Evolutionary conservation across 2,888 invertebrate genomes (phyloP), one percentile per base, ranked within the genome.

Genomic region (Leucophenga maculata): DNA sequence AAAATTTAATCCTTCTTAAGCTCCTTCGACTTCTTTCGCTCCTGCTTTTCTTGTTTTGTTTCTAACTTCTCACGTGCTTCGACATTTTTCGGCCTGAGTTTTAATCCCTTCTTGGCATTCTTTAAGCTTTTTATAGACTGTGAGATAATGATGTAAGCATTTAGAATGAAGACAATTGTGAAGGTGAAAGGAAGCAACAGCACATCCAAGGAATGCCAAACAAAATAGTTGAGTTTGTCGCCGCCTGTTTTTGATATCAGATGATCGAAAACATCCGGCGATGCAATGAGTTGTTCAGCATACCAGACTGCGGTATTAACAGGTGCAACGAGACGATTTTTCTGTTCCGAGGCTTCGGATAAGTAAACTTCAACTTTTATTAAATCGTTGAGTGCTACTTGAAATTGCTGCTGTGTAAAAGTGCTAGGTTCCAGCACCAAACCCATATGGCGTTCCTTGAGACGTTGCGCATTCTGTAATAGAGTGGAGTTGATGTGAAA

Each of bases 291-390:
- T 39, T 83, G 70, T 54, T 83, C 83, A 6, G 70, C 77, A 71
- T 82, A 73, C 83, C 83, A 84, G 31, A 84, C 39, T 0, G 84
- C 82, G 44, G 66, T 18, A 13, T 79, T 72, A 0, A 83, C 4
- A 0, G 83, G 75, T 1, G 66, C 62, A 4, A 62, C 16, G 0
- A 59, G 67, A 1, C 78, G 76, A 20, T 67, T 55, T 0, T 77
- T 75, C 0, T 60, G 6, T 32, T 82, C 75, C 13, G 66, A 50
- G 4, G 75, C 13, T 2, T 22, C n/a, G 2, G 9, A 31, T 3
- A 39, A 20, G 32, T 72, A 75, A 0, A 6, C 13, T 0, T 66
- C 62, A 0, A 70, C 55, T 0, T 74, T 54, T 0, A 77, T 39
- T 1, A 82, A 18, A 0, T 26, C 66, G 6, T 68, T 70, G 0